Percentiles rank a stretch among this genome's conserved stretches.
phyloP scores from a whole-genome alignment of 2,888 invertebrate genomes.

The Rambutsinella grinnellia region DNA sequence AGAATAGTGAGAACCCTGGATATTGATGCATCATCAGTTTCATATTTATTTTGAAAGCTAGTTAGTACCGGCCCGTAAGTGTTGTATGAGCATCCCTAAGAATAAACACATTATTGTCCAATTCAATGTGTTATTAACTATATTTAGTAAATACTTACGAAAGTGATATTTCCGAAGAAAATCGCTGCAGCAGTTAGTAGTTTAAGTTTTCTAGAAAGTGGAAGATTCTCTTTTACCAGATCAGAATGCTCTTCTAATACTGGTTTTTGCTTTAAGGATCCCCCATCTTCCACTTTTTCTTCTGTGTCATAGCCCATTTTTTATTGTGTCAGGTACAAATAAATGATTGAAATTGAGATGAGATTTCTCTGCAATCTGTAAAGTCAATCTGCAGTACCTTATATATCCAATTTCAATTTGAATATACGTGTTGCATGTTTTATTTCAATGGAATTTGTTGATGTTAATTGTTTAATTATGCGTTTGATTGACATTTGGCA shows the following conservation, averaged over 20 bases:
- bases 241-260: no score
- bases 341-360: no score
- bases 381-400: no score
- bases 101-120: not conserved
- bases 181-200: constrained; percentile 35
- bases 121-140: not conserved
- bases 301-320: not conserved
- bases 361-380: no score
- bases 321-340: no score
- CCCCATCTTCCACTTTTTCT: not conserved
- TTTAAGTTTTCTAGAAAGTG: constrained; percentile 29
- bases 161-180: constrained; percentile 41
- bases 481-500: no score
- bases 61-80: constrained; percentile 54
- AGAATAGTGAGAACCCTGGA: constrained; percentile 55
- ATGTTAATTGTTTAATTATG: no score
- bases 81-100: constrained; percentile 53
- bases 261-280: not conserved
- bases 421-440: no score
- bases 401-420: no score
- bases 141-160: constrained; percentile 18
- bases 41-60: constrained; percentile 52
- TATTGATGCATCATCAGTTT: constrained; percentile 43
- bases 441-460: no score
- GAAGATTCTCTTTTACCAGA: not conserved